A percentile compares a stretch with the other conserved stretches of the same genome.
Conservation (phyloP, 2,113 vertebrate species). For the Engystomops pustulosus region DNA sequence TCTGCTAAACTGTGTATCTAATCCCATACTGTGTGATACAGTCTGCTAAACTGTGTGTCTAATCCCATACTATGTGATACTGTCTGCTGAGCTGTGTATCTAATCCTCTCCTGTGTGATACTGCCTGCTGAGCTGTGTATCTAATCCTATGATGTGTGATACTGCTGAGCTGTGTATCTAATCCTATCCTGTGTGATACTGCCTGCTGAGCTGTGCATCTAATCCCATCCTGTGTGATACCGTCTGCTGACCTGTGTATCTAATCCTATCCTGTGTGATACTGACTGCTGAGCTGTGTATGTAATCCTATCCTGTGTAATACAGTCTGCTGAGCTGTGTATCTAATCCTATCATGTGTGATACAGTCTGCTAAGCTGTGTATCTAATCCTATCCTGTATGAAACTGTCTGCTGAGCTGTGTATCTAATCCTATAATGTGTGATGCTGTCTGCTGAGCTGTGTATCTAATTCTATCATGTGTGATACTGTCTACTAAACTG, state of each 20-base stretch:
- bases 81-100: too few species aligned
- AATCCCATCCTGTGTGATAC: background rate
- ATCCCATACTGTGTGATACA: too few species aligned
- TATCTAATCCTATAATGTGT: background rate
- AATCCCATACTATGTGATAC: background rate
- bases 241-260: background rate
- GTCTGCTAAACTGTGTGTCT: too few species aligned
- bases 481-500: background rate
- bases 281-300: background rate
- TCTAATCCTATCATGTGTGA: background rate
- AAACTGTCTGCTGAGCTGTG: background rate
- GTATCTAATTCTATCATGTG: background rate
- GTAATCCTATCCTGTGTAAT: background rate
- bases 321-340: background rate
- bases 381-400: background rate
- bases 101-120: background rate
- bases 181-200: background rate
- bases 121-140: background rate
- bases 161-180: background rate
- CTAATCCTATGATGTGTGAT: background rate
- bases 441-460: background rate
- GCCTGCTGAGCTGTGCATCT: background rate
- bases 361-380: too few species aligned
- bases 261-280: background rate
- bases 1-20: too few species aligned